Evolutionary conservation across 2,113 vertebrate species (phyloP).

Genomic region (Dicerorhinus sumatrensis): DNA sequence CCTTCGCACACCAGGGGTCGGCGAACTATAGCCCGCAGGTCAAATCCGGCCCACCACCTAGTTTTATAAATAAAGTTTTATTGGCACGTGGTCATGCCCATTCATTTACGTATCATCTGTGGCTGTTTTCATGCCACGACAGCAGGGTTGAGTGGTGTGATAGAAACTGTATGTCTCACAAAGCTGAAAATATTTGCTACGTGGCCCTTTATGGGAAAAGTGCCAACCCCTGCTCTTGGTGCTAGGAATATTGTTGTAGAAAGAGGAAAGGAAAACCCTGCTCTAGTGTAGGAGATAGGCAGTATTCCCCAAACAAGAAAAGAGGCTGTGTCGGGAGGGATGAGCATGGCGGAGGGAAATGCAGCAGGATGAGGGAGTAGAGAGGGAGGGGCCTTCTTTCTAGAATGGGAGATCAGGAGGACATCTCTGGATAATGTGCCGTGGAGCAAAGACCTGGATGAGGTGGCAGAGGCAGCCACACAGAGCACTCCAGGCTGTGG

Average conservation of each 20-base stretch:
- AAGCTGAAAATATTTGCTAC: not conserved
- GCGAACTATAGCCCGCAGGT: not conserved
- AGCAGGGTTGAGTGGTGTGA: not conserved
- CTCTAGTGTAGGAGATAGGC: not conserved
- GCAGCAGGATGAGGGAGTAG: not conserved
- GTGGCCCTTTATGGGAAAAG: not conserved
- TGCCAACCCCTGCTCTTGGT: not conserved
- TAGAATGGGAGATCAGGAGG: not conserved
- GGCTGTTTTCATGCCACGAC: not conserved
- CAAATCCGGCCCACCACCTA: not conserved
- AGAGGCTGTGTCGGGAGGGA: not conserved
- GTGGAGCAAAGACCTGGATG: not conserved
- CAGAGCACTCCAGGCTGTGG: not conserved
- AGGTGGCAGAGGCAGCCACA: not conserved
- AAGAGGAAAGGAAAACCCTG: not conserved
- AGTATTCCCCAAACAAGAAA: fast-evolving
- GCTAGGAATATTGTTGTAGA: too few relatives aligned
- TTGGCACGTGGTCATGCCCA: not conserved
- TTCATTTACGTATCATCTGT: not conserved
- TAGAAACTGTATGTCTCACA: too few relatives aligned
- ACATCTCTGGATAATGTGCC: fast-evolving
- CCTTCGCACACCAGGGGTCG: not conserved
- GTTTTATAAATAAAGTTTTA: not conserved
- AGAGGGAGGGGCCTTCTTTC: not conserved
- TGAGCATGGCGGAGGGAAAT: fast-evolving